phyloP scores from a whole-genome alignment of 2,888 invertebrate genomes.

The Conistra vaccinii region DNA sequence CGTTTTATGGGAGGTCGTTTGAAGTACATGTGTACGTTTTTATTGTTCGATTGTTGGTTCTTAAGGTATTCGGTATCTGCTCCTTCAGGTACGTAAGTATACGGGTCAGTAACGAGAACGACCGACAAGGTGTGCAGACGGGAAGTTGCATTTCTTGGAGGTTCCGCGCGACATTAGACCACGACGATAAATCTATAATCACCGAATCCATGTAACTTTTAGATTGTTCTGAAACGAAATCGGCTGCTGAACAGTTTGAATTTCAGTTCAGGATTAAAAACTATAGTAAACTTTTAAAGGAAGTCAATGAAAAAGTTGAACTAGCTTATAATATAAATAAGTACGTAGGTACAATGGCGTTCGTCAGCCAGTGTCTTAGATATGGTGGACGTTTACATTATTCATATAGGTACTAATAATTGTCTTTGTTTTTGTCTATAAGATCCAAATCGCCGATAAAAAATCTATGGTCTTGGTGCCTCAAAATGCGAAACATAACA shows the following conservation, averaged over 20 bases:
- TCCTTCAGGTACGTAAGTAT: slow-evolving; percentile 33
- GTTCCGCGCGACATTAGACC: background rate
- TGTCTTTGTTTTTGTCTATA: too few relatives aligned
- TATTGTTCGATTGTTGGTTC: slow-evolving; percentile 81
- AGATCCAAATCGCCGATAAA: background rate
- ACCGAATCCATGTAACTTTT: background rate
- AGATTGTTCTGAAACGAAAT: background rate
- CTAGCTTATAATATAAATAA: too few relatives aligned
- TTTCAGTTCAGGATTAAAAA: background rate
- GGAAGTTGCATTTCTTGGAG: slow-evolving; percentile 22
- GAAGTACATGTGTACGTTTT: slow-evolving; percentile 78
- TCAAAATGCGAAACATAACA: background rate
- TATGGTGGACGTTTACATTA: background rate
- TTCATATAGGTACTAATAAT: too few relatives aligned
- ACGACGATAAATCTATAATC: background rate
- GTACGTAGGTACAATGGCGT: too few relatives aligned
- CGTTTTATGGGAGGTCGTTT: slow-evolving; percentile 81
- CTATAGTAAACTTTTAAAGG: background rate
- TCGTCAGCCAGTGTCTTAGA: background rate
- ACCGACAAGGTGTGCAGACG: slow-evolving; percentile 25
- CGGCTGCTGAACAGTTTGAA: background rate
- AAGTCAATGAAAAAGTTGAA: background rate
- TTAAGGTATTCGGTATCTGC: slow-evolving; percentile 66
- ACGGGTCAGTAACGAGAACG: slow-evolving; percentile 27
- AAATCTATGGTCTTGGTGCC: background rate